Evolutionary conservation across 2,797 vertebrate species (phyloP), one percentile per base, ranked within the genome.

Genomic region (Malacoraja senta): DNA sequence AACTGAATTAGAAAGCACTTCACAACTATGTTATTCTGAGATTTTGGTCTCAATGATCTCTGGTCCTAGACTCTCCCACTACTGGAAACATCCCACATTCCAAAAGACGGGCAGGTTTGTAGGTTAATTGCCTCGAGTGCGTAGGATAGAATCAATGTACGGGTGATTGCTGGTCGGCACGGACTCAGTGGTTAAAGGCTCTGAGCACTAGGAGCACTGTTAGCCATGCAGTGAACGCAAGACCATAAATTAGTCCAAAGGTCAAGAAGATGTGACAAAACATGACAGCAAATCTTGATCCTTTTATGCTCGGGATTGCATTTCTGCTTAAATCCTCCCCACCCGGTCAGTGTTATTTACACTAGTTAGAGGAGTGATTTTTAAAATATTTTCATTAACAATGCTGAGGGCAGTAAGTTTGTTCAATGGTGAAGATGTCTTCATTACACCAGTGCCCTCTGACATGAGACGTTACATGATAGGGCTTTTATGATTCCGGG

Each of bases 301-400:
- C 26, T 29, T 84, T 84, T 61, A 61, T 6, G 53, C 26, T 32
- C 17, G 15, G 26, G 81, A 61, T 84, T n/a, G 81, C 29, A 84
- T 84, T 84, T 61, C 81, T 84, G 53, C 53, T 84, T 61, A 84
- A 84, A 84, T 61, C 81, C 81, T 84, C 61, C 53, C 58, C 81
- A 84, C 53, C 24, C 26, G 12, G 3, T 38, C 35, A 38, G 15
- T 79, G 32, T 84, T 61, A 84, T 84, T 84, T 84, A 61, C 24
- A 84, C 26, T 7, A 84, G 81, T n/a, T 84, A 84, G n/a, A 84
- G 81, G 81, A 84, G 81, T 29, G 53, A 84, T 84, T 61, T 61
- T 29, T 61, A 29, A 84, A 84, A 84, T 84, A n/a, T 61, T 84
- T 84, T n/a, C 81, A 61, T 61, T 29, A 61, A 53, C 1, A 84